Conservation (phyloP, 2,797 vertebrate genomes). For the Smutsia gigantea region DNA sequence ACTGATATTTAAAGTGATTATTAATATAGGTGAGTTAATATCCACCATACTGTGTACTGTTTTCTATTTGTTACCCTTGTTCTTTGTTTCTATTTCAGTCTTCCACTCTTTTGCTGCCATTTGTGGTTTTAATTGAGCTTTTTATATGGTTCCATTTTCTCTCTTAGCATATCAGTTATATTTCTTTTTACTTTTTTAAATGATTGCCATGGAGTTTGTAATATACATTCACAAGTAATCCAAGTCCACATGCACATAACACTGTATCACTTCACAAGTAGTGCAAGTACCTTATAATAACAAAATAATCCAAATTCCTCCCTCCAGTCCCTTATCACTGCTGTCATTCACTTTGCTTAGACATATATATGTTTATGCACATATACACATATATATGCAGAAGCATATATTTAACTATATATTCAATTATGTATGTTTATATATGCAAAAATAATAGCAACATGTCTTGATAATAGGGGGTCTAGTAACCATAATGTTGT, state of each 20-base stretch:
- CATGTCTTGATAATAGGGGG: no score
- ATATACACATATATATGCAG: no score
- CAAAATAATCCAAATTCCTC: background rate
- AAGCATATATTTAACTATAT: no score
- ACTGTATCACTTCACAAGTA: no score
- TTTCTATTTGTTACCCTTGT: background rate
- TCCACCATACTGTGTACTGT: background rate
- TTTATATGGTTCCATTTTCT: background rate
- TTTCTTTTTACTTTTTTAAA: background rate
- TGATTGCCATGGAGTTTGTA: background rate
- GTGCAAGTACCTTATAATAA: no score
- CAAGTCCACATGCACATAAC: no score
- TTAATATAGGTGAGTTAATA: background rate
- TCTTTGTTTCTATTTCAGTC: background rate
- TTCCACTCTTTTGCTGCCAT: background rate
- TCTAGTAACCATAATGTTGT: no score
- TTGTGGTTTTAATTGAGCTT: background rate
- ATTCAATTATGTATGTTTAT: background rate
- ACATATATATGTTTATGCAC: background rate
- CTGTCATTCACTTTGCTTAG: background rate
- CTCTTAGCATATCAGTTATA: background rate
- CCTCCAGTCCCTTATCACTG: background rate
- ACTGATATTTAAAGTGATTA: background rate
- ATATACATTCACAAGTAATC: no score
- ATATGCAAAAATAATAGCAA: background rate